These are phyloP conservation scores for Xyliphius kryptos DNA, from an alignment of 2,113 vertebrate genomes.

Conservation along the genomic window DNA sequence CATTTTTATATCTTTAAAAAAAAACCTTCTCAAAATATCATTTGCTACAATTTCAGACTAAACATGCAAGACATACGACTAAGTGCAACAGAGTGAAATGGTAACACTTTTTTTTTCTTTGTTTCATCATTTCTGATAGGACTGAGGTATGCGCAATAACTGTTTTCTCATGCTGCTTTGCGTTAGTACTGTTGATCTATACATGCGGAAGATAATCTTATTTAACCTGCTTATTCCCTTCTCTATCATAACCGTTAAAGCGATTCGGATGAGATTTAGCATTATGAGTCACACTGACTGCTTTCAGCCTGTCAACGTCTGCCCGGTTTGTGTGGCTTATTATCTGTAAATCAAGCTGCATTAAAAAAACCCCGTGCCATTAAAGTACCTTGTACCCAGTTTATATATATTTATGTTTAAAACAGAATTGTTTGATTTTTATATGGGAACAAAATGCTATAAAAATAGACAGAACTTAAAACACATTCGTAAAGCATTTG, in stretches of 20 bases:
- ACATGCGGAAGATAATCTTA: constrained; percentile 92
- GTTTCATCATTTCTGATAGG: constrained; percentile 88
- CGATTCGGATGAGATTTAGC: no score
- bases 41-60: constrained; percentile 88
- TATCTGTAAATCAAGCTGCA: no score
- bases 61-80: constrained; percentile 94
- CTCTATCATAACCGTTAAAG: no score
- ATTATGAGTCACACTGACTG: constrained; percentile 65
- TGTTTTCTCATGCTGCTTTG: constrained; percentile 92
- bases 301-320: constrained; percentile 76
- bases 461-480: constrained; percentile 73
- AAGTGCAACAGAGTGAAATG: constrained; percentile 95
- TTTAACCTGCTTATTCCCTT: constrained; percentile 85
- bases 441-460: constrained; percentile 64
- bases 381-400: constrained; percentile 83
- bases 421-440: constrained; percentile 83
- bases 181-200: constrained; percentile 93
- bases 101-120: constrained; percentile 68
- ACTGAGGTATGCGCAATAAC: constrained; percentile 94
- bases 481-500: constrained; percentile 67
- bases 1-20: constrained; percentile 56
- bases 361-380: no score
- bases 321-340: no score
- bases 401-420: no score
- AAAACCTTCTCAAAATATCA: constrained; percentile 54